These are phyloP conservation scores for Caenorhabditis afra DNA, from an alignment of 2,888 invertebrate species.

Conservation along the genomic window DNA sequence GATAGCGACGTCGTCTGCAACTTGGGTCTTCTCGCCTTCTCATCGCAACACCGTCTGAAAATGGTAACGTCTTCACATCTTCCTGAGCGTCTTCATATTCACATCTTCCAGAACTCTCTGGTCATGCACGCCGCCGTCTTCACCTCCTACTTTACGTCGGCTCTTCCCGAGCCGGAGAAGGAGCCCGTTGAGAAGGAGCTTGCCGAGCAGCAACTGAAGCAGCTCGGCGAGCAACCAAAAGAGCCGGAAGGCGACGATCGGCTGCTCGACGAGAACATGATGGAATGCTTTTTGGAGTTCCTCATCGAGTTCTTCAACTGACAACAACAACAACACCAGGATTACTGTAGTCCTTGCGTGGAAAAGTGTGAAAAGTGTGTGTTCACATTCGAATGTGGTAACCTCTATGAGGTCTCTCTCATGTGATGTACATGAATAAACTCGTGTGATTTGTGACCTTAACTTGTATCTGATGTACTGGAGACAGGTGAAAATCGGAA, in stretches of 20 bases:
- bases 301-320: slow-evolving; percentile 53
- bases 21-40: too few relatives aligned
- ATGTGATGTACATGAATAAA: slow-evolving; percentile 12
- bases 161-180: slow-evolving; percentile 9
- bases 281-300: slow-evolving; percentile 46
- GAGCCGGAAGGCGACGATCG: slow-evolving; percentile 1
- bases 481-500: too few relatives aligned
- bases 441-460: too few relatives aligned
- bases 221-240: slow-evolving; percentile 14
- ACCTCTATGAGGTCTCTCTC: slow-evolving; percentile 50
- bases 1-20: too few relatives aligned
- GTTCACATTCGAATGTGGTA: slow-evolving; percentile 41
- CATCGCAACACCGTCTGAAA: too few relatives aligned
- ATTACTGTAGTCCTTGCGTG: too few relatives aligned
- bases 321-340: too few relatives aligned
- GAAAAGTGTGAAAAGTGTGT: slow-evolving; percentile 42
- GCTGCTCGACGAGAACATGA: slow-evolving; percentile 42
- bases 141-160: slow-evolving; percentile 28
- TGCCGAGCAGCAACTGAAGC: slow-evolving; percentile 8
- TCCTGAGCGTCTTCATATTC: neutral
- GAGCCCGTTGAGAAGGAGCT: slow-evolving; percentile 7
- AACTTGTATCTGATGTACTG: too few relatives aligned
- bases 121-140: slow-evolving; percentile 46
- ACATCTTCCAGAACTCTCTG: slow-evolving; percentile 32
- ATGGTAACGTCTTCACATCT: slow-evolving; percentile 1